These are phyloP conservation scores for Tethya wilhelma DNA, from an alignment of 37 sponge, comb jelly and placozoan genomes.

Conservation along the genomic window DNA sequence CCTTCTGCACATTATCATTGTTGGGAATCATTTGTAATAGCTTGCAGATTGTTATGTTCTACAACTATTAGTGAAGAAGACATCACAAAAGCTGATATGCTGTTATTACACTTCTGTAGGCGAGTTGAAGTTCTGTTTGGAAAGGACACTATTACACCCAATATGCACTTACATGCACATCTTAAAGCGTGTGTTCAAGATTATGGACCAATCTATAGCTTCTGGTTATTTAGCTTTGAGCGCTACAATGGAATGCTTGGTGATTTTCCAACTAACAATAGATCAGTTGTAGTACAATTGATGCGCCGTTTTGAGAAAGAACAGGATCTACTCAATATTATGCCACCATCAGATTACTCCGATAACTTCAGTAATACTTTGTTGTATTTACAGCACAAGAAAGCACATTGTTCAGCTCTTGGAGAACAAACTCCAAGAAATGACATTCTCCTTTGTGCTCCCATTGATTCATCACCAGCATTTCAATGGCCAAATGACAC, in stretches of 20 bases:
- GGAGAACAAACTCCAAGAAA: too few relatives aligned
- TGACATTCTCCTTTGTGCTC: too few relatives aligned
- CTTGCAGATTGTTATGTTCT: constrained; percentile 17
- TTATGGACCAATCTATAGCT: constrained; percentile 15
- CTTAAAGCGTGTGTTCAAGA: not conserved
- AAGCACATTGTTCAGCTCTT: too few relatives aligned
- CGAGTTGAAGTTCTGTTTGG: constrained; percentile 20
- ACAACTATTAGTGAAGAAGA: not conserved
- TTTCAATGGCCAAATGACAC: too few relatives aligned
- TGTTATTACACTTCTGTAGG: constrained; percentile 11
- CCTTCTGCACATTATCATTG: constrained; percentile 26
- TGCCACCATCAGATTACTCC: too few relatives aligned
- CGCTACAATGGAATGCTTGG: constrained; percentile 36
- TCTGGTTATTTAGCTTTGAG: constrained; percentile 35
- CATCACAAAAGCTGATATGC: not conserved
- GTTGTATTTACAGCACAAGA: too few relatives aligned
- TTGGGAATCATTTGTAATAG: constrained; percentile 27
- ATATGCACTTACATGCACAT: constrained; percentile 37
- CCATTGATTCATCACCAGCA: too few relatives aligned
- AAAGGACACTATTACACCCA: constrained; percentile 6
- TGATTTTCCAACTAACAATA: constrained; percentile 15
- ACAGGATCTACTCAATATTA: not conserved
- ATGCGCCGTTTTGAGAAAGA: constrained; percentile 14
- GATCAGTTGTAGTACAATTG: constrained; percentile 3
- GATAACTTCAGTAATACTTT: too few relatives aligned